phyloP scores from a whole-genome alignment of 2,113 vertebrate genomes.

The Seriola aureovittata region DNA sequence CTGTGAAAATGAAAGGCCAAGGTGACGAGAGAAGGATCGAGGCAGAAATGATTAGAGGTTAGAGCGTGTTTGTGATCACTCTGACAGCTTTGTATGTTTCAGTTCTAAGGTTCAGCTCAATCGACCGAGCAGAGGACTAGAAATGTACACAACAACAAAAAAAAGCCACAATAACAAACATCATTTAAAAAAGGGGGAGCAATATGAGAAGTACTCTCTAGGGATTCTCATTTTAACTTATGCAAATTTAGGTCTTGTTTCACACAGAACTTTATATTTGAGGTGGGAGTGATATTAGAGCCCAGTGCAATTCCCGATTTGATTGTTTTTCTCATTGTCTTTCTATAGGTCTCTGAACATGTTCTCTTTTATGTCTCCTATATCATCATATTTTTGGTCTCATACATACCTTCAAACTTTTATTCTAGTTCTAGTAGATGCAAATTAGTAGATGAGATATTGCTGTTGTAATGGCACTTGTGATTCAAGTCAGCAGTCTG shows the following conservation, averaged over 20 bases:
- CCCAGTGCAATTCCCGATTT: background rate
- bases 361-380: background rate
- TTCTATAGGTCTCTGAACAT: background rate
- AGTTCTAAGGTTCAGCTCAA: background rate
- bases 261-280: background rate
- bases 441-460: no score
- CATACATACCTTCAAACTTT: background rate
- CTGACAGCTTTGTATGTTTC: background rate
- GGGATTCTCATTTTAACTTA: constrained; percentile 9
- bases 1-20: constrained; percentile 40
- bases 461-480: background rate
- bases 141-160: background rate
- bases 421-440: no score
- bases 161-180: background rate
- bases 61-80: constrained; percentile 27
- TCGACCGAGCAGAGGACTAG: background rate
- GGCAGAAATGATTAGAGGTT: constrained; percentile 44
- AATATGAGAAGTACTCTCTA: background rate
- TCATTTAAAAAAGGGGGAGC: background rate
- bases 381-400: background rate
- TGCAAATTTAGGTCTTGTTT: background rate
- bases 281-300: background rate
- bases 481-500: constrained; percentile 1
- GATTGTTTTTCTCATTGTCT: background rate
- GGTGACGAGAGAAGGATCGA: constrained; percentile 35